A percentile compares a stretch with the other conserved stretches of the same genome.
Evolutionary conservation across 2,113 vertebrate genomes (phyloP).

Genomic region (Lota lota): DNA sequence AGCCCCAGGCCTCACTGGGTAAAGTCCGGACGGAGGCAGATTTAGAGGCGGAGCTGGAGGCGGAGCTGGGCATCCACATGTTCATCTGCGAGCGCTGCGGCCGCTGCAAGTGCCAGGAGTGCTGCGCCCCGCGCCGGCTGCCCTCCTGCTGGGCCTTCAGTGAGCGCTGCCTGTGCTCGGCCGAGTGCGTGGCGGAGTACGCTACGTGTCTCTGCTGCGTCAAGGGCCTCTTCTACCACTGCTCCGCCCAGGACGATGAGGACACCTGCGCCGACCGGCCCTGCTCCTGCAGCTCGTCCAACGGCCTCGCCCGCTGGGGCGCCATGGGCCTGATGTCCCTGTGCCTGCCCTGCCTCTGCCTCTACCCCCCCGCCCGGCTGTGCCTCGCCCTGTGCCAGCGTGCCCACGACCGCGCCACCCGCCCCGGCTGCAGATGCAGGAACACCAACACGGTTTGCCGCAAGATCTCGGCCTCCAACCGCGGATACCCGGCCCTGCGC

Average conservation of each 20-base stretch:
- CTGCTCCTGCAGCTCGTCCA: conserved; percentile 84
- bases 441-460: conserved; percentile 96
- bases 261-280: conserved; percentile 96
- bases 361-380: conserved; percentile 92
- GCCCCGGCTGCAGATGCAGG: conserved; percentile 95
- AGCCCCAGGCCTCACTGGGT: conserved; percentile 73
- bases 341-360: conserved; percentile 96
- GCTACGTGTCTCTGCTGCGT: conserved; percentile 94
- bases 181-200: conserved; percentile 87
- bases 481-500: conserved; percentile 69
- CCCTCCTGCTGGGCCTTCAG: conserved; percentile 94
- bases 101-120: conserved; percentile 88
- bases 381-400: conserved; percentile 91
- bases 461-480: conserved; percentile 86
- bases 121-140: conserved; percentile 82
- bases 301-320: conserved; percentile 87
- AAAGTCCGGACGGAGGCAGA: conserved; percentile 73
- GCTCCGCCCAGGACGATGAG: conserved; percentile 91
- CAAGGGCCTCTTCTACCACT: conserved; percentile 97
- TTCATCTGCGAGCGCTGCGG: conserved; percentile 93
- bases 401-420: conserved; percentile 83
- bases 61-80: conserved; percentile 72
- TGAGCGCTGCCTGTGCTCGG: conserved; percentile 92
- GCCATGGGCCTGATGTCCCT: conserved; percentile 87
- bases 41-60: conserved; percentile 56